phyloP scores from a whole-genome alignment of 2,113 vertebrate genomes.

The Montifringilla adamsi region DNA sequence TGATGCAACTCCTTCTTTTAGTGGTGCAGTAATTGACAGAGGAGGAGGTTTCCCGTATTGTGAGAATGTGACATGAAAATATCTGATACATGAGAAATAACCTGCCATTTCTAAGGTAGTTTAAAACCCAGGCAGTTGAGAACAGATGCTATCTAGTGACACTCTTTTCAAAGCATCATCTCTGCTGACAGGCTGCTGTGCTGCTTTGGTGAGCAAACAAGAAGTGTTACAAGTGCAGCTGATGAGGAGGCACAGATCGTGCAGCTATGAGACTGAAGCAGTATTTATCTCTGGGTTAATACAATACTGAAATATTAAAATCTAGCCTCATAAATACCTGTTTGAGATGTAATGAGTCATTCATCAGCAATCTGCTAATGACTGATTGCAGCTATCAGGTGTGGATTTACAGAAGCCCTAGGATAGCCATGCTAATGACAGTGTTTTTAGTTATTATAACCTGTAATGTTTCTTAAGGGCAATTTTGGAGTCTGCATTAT shows the following conservation, averaged over 20 bases:
- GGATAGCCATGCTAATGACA: background rate
- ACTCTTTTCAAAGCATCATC: conserved; percentile 47
- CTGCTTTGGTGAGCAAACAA: conserved; percentile 57
- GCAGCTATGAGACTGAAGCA: background rate
- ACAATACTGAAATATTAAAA: conserved; percentile 10
- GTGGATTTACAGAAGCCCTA: background rate
- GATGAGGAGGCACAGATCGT: conserved; percentile 25
- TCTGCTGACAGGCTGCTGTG: conserved; percentile 24
- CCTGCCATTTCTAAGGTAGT: conserved; percentile 24
- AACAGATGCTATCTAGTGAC: conserved; percentile 25
- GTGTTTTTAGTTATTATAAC: background rate
- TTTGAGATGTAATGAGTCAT: conserved; percentile 23
- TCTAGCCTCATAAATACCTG: background rate
- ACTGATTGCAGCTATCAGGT: background rate
- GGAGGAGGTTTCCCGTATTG: background rate
- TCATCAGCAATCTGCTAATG: background rate
- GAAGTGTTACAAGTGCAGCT: conserved; percentile 9
- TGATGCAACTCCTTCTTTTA: background rate
- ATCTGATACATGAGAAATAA: conserved; percentile 31
- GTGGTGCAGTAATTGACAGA: background rate
- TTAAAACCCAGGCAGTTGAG: background rate
- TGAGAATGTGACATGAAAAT: background rate
- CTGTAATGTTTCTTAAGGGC: background rate
- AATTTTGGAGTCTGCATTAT: background rate
- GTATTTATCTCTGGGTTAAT: conserved; percentile 5